These are phyloP conservation scores for Chaetops frenatus DNA, from an alignment of 2,113 vertebrate species.

Conservation along the genomic window DNA sequence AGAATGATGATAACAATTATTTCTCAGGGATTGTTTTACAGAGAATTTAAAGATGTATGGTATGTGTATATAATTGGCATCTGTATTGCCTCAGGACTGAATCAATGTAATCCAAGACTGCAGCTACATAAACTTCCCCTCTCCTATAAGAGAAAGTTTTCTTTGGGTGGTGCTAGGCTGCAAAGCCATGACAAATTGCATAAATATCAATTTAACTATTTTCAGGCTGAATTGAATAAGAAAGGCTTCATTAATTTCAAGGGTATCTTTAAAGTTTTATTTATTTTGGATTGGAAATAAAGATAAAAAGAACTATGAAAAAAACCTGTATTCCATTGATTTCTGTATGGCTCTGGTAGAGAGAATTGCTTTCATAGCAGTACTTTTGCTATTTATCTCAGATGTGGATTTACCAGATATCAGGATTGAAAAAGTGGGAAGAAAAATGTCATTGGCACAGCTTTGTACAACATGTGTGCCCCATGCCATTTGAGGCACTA, in stretches of 20 bases:
- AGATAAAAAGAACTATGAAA: background rate
- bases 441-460: background rate
- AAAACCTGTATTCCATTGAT: background rate
- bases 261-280: background rate
- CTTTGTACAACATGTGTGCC: background rate
- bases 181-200: background rate
- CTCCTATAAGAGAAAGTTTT: background rate
- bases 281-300: background rate
- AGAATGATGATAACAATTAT: background rate
- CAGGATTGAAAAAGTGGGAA: background rate
- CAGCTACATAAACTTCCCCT: slow-evolving; percentile 14
- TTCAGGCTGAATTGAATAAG: background rate
- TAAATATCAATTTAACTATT: background rate
- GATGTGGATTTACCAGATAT: background rate
- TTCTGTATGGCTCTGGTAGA: background rate
- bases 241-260: background rate
- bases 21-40: background rate
- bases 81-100: slow-evolving; percentile 6
- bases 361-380: background rate
- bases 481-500: background rate
- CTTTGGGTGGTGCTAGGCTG: background rate
- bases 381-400: background rate
- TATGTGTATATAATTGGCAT: background rate
- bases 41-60: background rate
- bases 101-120: background rate